Evolutionary conservation across 1,140 invertebrate genomes (phyloP).

Genomic region (Scaptomyza montana): DNA sequence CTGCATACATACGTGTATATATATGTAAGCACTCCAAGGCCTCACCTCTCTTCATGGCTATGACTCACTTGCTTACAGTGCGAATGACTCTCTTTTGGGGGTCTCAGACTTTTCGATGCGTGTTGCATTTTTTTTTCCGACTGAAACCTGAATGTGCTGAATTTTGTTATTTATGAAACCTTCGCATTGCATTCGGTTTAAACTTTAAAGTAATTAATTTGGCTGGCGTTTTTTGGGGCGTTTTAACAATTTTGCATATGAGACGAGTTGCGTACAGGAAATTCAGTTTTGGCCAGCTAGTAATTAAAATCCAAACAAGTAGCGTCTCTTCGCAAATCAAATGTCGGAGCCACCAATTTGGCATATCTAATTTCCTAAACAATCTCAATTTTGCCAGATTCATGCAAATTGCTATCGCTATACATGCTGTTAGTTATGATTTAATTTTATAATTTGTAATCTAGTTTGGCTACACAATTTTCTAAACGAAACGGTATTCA

Average conservation of each 20-base stretch:
- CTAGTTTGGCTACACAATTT: conserved; percentile 1
- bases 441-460: not conserved
- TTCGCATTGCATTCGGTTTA: conserved; percentile 23
- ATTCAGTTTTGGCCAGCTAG: conserved; percentile 23
- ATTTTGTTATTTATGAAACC: conserved; percentile 18
- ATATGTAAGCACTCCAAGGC: conserved; percentile 15
- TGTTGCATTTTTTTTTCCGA: conserved; percentile 23
- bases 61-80: conserved; percentile 16
- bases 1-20: not conserved
- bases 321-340: not conserved
- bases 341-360: conserved; percentile 12
- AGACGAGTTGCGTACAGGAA: conserved; percentile 22
- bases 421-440: not conserved
- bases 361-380: conserved; percentile 36
- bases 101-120: conserved; percentile 18
- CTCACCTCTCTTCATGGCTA: conserved; percentile 14
- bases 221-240: not conserved
- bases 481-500: not conserved
- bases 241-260: not conserved
- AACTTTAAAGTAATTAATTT: conserved; percentile 2
- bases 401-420: not conserved
- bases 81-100: not conserved
- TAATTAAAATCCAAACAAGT: conserved; percentile 39
- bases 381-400: not conserved
- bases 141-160: conserved; percentile 22